Conservation (phyloP, 2,888 invertebrate species). For the Acrobasis suavella region DNA sequence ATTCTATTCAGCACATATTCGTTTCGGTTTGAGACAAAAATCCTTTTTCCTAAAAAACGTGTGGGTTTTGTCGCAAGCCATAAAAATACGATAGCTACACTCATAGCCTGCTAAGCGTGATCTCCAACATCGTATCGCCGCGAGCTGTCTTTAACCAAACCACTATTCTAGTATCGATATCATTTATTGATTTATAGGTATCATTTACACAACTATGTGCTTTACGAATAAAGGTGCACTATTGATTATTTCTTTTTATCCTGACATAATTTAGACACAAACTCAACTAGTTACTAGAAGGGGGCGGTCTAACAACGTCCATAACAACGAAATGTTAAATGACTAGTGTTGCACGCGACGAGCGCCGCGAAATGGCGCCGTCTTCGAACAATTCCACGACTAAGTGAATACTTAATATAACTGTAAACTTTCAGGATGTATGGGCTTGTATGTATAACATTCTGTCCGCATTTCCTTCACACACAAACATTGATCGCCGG, state of each 20-base stretch:
- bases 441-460: conserved; percentile 38
- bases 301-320: conserved; percentile 33
- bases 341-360: conserved; percentile 15
- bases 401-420: conserved; percentile 25
- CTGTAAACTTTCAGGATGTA: conserved; percentile 24
- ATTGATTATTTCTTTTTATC: conserved; percentile 5
- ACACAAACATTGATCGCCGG: conserved; percentile 37
- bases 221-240: conserved; percentile 2
- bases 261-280: conserved; percentile 18
- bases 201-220: not conserved
- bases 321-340: conserved; percentile 29
- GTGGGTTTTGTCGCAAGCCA: not conserved
- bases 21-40: conserved; percentile 3
- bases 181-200: not conserved
- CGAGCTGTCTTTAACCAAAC: not conserved
- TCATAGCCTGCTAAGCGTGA: not conserved
- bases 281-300: conserved; percentile 6
- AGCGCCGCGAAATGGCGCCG: conserved; percentile 6
- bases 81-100: not conserved
- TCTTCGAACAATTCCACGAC: conserved; percentile 6
- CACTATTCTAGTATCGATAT: not conserved
- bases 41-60: not conserved
- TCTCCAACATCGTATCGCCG: not conserved
- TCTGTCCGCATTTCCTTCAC: conserved; percentile 18
- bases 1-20: not conserved